Evolutionary conservation across 2,888 invertebrate genomes (phyloP), one percentile per base, ranked within the genome.

Genomic region (Sceliomorpha sp.): DNA sequence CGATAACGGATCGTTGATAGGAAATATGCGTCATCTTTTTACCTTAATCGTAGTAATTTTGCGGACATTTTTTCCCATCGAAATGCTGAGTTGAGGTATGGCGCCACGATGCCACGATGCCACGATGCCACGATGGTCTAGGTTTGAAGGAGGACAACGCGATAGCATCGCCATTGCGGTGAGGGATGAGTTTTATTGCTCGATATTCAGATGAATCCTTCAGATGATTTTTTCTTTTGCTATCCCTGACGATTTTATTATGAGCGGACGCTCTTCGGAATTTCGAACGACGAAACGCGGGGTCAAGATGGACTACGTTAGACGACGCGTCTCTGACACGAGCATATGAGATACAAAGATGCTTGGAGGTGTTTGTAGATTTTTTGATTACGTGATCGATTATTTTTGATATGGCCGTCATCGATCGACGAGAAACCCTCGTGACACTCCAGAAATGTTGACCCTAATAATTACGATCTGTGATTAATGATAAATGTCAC

Each of bases 191-290:
- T 80, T 83, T 87, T 87, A 87, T 87, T 85, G 83, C 85, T 80
- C 81, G 85, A 86, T 85, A 86, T 86, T 79, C 81, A 82, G 85
- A 83, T 84, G 83, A 78, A 85, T 86, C 86, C 85, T 84, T 87
- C 81, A 86, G 85, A 85, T 85, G 82, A 84, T 81, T 80, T 67
- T 80, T 79, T 74, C 71, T 78, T n/a, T n/a, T 73, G 70, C 67
- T 64, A 64, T 37, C 70, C 64, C 76, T 75, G 76, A 83, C 77
- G 79, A 82, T 83, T 82, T 79, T 82, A 81, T 82, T 81, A 79
- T 44, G 53, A 47, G 47, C 40, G 31, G 45, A 53, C 63, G 76
- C 75, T 66, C 68, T 73, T 39, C 32, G 72, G 78, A 72, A 74
- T 73, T 70, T 67, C 44, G 56, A 53, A 58, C 34, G 36, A n/a